phyloP scores from a whole-genome alignment of 2,113 vertebrate genomes.

The Psophia crepitans region DNA sequence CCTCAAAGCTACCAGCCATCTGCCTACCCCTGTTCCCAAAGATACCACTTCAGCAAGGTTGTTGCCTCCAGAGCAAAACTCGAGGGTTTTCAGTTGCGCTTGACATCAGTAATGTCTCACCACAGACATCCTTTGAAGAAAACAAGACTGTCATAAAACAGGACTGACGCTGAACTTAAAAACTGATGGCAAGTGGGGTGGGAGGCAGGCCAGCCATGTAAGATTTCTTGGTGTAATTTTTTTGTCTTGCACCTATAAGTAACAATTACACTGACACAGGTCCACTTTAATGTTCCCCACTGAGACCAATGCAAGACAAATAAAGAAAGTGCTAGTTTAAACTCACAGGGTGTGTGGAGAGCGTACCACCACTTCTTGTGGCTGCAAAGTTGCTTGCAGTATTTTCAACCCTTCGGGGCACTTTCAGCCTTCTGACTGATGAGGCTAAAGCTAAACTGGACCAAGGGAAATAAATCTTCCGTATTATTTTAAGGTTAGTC shows the following conservation, averaged over 20 bases:
- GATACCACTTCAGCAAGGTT: not conserved
- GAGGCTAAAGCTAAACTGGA: not conserved
- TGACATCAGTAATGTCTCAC: not conserved
- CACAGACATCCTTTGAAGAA: not conserved
- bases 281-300: not conserved
- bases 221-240: not conserved
- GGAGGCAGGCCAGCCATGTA: accelerated
- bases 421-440: not conserved
- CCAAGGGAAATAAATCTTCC: not conserved
- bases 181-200: not conserved
- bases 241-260: not conserved
- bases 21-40: not conserved
- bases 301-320: not conserved
- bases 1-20: not conserved
- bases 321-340: not conserved
- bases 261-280: not conserved
- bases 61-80: not conserved
- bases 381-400: not conserved
- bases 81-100: not conserved
- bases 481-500: accelerated
- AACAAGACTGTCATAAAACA: not conserved
- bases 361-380: accelerated
- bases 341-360: accelerated
- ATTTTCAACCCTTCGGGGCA: not conserved
- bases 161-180: not conserved